A percentile compares a stretch with the other conserved stretches of the same genome.
These are phyloP conservation scores for Eretmodus cyanostictus DNA, from an alignment of 2,113 vertebrate species.

Conservation along the genomic window DNA sequence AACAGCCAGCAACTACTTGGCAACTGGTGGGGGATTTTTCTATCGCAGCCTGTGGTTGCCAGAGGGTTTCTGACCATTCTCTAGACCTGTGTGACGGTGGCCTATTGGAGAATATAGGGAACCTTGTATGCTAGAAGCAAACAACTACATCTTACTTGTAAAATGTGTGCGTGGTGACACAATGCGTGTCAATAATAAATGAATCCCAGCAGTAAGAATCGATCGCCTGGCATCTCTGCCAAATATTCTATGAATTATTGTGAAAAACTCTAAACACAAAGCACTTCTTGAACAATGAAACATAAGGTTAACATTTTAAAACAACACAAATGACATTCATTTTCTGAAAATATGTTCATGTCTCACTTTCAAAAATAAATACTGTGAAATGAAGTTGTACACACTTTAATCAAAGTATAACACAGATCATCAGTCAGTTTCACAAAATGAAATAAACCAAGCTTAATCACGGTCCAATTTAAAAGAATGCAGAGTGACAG, in stretches of 20 bases:
- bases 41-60: not conserved
- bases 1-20: not conserved
- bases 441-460: not conserved
- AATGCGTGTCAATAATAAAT: not conserved
- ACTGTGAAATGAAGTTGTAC: not conserved
- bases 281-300: not conserved
- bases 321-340: not conserved
- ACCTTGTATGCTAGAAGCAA: not conserved
- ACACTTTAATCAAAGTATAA: not conserved
- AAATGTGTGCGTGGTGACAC: not conserved
- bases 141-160: not conserved
- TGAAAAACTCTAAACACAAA: not conserved
- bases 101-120: not conserved
- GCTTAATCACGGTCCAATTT: not conserved
- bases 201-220: not conserved
- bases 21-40: not conserved
- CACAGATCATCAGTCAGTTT: not conserved
- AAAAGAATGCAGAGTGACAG: not conserved
- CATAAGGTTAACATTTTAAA: not conserved
- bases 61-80: not conserved
- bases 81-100: not conserved
- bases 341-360: constrained; percentile 2
- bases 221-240: not conserved
- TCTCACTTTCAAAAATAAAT: constrained; percentile 41
- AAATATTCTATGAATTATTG: not conserved